Conservation (phyloP, 2,113 vertebrate genomes). For the Pogona vitticeps region DNA sequence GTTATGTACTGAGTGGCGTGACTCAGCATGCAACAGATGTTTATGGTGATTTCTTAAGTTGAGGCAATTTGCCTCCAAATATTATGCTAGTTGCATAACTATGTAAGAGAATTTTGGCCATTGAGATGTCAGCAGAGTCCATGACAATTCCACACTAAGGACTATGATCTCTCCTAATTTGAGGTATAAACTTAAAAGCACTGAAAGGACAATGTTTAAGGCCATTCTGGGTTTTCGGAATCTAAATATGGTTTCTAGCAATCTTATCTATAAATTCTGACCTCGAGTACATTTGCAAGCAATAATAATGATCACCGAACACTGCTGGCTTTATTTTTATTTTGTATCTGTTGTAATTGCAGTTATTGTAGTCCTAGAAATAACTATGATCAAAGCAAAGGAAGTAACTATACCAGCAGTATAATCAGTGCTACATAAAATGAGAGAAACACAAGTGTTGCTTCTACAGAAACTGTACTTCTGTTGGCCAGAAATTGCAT, state of each 20-base stretch:
- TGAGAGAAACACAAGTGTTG: not conserved
- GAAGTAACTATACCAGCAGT: not conserved
- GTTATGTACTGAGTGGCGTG: no score
- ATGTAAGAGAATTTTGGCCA: no score
- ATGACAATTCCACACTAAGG: no score
- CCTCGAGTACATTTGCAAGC: not conserved
- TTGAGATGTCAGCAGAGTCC: no score
- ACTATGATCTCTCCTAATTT: no score
- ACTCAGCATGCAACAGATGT: no score
- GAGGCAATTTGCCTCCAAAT: no score
- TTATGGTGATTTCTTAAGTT: no score
- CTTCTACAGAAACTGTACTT: not conserved
- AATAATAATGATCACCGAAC: not conserved
- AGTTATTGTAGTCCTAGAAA: not conserved
- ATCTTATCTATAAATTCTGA: not conserved
- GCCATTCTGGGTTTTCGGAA: not conserved
- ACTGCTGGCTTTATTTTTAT: not conserved
- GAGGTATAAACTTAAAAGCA: no score
- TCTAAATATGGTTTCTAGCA: not conserved
- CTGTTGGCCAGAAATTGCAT: no score
- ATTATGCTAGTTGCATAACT: no score
- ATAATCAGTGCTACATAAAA: not conserved
- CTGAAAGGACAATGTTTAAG: no score
- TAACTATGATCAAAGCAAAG: not conserved
- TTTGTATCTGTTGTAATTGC: not conserved